Percentiles rank a stretch among this genome's conserved stretches.
Evolutionary conservation across 2,888 invertebrate species (phyloP).

Genomic region (Neuroscelio doddi): DNA sequence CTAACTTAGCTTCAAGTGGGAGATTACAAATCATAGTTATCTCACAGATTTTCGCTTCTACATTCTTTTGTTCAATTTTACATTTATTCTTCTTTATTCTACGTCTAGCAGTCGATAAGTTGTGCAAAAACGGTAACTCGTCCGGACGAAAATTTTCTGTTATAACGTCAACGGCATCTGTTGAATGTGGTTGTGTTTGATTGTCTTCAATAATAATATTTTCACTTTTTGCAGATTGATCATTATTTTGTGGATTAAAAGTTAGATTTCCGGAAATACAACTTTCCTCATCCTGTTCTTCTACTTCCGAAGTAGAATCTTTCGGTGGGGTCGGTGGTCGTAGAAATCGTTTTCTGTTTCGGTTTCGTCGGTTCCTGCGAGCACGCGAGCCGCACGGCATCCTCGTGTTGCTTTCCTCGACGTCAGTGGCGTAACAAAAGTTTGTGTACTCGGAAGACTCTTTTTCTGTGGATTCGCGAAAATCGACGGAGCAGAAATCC

Average conservation of each 20-base stretch:
- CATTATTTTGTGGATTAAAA: no score
- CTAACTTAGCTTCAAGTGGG: conserved; percentile 61
- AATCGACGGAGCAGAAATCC: not conserved
- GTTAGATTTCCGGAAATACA: conserved; percentile 16
- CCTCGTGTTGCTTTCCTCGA: conserved; percentile 22
- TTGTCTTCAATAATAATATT: no score
- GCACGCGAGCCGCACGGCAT: conserved; percentile 56
- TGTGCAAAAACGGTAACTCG: conserved; percentile 37
- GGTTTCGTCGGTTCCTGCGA: conserved; percentile 39
- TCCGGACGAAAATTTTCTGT: conserved; percentile 41
- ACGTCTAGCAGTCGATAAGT: conserved; percentile 43
- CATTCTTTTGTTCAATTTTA: conserved; percentile 55
- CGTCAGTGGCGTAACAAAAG: conserved; percentile 23
- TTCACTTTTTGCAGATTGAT: no score
- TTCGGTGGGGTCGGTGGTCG: conserved; percentile 29
- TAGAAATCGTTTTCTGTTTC: conserved; percentile 51
- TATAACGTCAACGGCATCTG: conserved; percentile 5
- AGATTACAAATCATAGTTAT: conserved; percentile 59
- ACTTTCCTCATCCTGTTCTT: conserved; percentile 27
- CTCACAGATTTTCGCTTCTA: conserved; percentile 56
- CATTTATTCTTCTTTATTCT: conserved; percentile 43
- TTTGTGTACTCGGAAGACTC: conserved; percentile 2
- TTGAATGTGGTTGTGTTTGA: no score
- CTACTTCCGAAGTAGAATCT: conserved; percentile 22
- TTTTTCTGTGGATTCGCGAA: conserved; percentile 23